Conservation (phyloP, 2,113 vertebrate genomes). For the Alexandromys fortis region DNA sequence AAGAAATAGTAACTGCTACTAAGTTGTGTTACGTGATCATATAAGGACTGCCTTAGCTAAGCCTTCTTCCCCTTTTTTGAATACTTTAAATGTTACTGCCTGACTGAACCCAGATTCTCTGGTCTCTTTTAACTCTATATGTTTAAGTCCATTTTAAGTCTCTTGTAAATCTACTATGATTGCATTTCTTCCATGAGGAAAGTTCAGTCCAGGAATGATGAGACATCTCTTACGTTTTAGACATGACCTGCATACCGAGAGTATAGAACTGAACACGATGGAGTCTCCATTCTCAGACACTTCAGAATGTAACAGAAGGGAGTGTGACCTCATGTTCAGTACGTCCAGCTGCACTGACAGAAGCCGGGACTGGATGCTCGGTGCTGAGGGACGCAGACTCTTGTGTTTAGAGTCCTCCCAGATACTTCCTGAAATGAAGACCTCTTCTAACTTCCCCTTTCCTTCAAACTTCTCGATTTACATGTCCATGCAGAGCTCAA, state of each 20-base stretch:
- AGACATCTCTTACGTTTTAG: neutral
- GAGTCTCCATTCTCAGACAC: neutral
- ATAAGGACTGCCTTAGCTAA: neutral
- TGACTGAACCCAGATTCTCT: neutral
- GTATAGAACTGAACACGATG: neutral
- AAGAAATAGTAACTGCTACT: neutral
- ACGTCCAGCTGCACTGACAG: neutral
- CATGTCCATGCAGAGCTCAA: neutral
- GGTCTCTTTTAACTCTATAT: neutral
- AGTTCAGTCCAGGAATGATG: neutral
- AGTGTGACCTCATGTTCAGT: neutral
- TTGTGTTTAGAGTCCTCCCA: neutral
- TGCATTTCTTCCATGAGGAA: neutral
- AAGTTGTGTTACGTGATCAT: neutral
- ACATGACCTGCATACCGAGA: neutral
- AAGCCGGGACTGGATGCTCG: neutral
- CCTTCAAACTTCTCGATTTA: slow-evolving; percentile 60
- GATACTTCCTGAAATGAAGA: neutral
- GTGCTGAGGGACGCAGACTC: neutral
- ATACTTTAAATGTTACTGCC: neutral
- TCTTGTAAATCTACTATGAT: neutral
- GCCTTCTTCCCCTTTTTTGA: neutral
- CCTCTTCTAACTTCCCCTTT: slow-evolving; percentile 64
- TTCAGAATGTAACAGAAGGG: neutral
- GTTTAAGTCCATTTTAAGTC: no score